Percentiles rank a stretch among this genome's conserved stretches.
phyloP scores from a whole-genome alignment of 2,888 invertebrate genomes.

The Pemphredon lugubris region DNA sequence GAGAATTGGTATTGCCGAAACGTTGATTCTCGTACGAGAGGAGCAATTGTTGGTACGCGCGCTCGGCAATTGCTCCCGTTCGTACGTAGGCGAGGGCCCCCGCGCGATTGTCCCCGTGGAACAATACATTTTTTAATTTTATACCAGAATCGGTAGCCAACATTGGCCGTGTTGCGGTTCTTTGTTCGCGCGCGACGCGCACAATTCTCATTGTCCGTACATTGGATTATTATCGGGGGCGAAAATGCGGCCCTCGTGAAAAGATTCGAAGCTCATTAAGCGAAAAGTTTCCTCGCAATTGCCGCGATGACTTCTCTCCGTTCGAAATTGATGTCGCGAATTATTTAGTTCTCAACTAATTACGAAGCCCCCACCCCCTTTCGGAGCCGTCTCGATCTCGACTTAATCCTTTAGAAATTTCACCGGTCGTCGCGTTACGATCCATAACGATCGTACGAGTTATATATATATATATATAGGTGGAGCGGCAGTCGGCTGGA shows the following conservation, averaged over 20 bases:
- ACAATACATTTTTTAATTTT: slow-evolving; percentile 37
- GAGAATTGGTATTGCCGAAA: slow-evolving; percentile 18
- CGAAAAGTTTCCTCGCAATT: too few relatives aligned
- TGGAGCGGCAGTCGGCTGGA: neutral
- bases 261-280: neutral
- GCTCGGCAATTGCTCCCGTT: slow-evolving; percentile 5
- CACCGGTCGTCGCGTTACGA: neutral
- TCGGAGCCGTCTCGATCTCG: neutral
- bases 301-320: too few relatives aligned
- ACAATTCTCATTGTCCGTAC: neutral
- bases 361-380: neutral
- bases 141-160: slow-evolving; percentile 4
- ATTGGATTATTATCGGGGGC: too few relatives aligned
- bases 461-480: neutral
- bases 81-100: too few relatives aligned
- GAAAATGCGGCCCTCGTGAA: too few relatives aligned
- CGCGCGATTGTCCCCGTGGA: slow-evolving; percentile 11
- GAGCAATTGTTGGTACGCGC: slow-evolving; percentile 21
- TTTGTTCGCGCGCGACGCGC: slow-evolving; percentile 1
- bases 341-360: neutral
- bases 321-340: neutral
- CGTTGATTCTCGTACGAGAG: slow-evolving; percentile 9
- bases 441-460: neutral
- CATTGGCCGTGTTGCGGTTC: slow-evolving; percentile 29
- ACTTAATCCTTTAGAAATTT: neutral